These are phyloP conservation scores for Azemiops feae DNA, from an alignment of 2,113 vertebrate species.

Conservation along the genomic window DNA sequence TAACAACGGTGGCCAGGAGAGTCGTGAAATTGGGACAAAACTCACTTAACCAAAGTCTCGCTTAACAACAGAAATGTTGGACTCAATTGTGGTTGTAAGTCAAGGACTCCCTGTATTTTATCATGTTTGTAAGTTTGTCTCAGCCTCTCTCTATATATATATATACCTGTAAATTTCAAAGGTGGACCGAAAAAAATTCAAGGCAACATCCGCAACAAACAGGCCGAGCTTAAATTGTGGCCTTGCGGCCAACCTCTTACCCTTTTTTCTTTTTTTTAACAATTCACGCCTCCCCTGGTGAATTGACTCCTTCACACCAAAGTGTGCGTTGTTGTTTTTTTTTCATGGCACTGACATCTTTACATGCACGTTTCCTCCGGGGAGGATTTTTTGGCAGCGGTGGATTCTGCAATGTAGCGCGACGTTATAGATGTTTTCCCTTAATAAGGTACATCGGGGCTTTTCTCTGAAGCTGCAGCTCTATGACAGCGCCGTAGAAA, in stretches of 20 bases:
- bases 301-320: neutral
- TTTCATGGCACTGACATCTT: neutral
- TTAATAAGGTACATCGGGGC: neutral
- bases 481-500: neutral
- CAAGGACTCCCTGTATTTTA: no score
- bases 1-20: no score
- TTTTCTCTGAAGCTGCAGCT: neutral
- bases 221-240: neutral
- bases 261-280: neutral
- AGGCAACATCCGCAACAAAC: neutral
- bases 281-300: neutral
- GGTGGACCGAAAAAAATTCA: neutral
- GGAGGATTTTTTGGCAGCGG: neutral
- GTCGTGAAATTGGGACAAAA: no score
- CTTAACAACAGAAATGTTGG: no score
- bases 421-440: neutral
- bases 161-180: neutral
- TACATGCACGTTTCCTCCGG: neutral
- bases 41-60: no score
- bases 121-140: no score
- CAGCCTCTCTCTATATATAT: no score
- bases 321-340: neutral
- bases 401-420: neutral
- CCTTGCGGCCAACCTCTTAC: neutral
- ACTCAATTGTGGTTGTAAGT: no score